phyloP scores from a whole-genome alignment of 2,888 invertebrate species.

The Drosophila helvetica region DNA sequence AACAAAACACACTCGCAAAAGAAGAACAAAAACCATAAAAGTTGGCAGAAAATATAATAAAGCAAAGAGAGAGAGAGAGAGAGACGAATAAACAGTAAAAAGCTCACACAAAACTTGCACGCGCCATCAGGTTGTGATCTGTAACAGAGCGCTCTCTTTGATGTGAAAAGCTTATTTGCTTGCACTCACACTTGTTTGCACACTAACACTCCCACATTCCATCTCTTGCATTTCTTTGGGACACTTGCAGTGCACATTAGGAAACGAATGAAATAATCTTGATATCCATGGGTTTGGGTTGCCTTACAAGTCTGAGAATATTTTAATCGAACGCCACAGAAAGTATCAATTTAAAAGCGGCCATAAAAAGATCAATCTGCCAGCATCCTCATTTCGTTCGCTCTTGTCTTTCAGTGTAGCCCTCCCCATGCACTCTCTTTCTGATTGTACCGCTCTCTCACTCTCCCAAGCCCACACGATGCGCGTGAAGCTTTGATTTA shows the following conservation, averaged over 20 bases:
- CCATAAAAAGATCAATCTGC: too few relatives aligned
- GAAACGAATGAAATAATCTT: not conserved
- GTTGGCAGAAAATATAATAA: slow-evolving; percentile 23
- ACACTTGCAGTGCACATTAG: not conserved
- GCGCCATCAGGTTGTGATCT: slow-evolving; percentile 66
- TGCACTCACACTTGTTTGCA: slow-evolving; percentile 6
- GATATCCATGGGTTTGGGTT: not conserved
- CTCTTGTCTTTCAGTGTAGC: not conserved
- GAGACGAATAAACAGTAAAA: slow-evolving; percentile 43
- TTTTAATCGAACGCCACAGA: too few relatives aligned
- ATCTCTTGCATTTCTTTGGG: not conserved
- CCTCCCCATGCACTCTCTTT: slow-evolving; percentile 1
- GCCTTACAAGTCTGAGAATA: too few relatives aligned
- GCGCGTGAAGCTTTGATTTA: slow-evolving; percentile 16
- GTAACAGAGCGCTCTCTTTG: slow-evolving; percentile 13
- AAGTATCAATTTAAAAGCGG: too few relatives aligned
- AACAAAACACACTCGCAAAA: slow-evolving; percentile 27
- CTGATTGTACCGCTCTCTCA: not conserved
- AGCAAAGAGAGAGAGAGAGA: slow-evolving; percentile 27
- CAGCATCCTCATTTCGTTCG: not conserved
- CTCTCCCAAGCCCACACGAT: not conserved
- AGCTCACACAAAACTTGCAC: slow-evolving; percentile 54
- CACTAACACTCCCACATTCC: not conserved
- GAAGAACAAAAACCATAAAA: slow-evolving; percentile 17
- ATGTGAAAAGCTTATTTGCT: slow-evolving; percentile 10